Base-by-base conservation (phyloP, 2,888 invertebrate genomes). In the Erannis defoliaria region DNA sequence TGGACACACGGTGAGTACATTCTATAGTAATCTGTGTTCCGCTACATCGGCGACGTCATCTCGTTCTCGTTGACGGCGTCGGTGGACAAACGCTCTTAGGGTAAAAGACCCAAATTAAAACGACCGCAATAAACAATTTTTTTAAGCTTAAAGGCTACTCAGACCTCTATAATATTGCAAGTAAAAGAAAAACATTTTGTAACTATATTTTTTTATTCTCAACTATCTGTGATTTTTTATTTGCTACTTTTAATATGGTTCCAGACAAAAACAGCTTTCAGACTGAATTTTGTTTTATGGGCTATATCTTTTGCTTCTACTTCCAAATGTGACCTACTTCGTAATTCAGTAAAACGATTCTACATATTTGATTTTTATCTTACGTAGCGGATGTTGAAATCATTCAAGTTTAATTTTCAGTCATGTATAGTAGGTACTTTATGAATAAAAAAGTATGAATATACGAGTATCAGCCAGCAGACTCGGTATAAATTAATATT, bases 371-470 rank as follows among this genome's bases (percentile, higher is more conserved):
- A 56, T 62, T 51, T 48, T 46, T 56, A 61, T 51, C 55, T 38
- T 50, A 12, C 43, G 55, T 23, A 45, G 38, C 40, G 55, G 46
- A 56, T 53, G 62, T 48, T 62, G 46, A 56, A 62, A 46, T 56
- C 51, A 51, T 62, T 55, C 51, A 56, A 62, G 53, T 62, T 53
- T 56, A 18, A 53, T 53, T 56, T 62, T 53, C 56, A 49, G 60
- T 33, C 38, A 54, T 59, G 19, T 21, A 40, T 45, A 45, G 45
- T 18, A 51, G 46, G 33, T 51, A n/a, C n/a, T n/a, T n/a, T 55
- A 46, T 50, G 55, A 61, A 55, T 60, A 45, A 45, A 61, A 49
- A 61, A 55, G 37, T 37, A 21, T 55, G 21, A 12, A 38, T 40
- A 33, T 35, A 18, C n/a, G n/a, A n/a, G 31, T 31, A 45, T 19